phyloP scores from a whole-genome alignment of 2,888 invertebrate species.

The Branchipolynoe longqiensis region DNA sequence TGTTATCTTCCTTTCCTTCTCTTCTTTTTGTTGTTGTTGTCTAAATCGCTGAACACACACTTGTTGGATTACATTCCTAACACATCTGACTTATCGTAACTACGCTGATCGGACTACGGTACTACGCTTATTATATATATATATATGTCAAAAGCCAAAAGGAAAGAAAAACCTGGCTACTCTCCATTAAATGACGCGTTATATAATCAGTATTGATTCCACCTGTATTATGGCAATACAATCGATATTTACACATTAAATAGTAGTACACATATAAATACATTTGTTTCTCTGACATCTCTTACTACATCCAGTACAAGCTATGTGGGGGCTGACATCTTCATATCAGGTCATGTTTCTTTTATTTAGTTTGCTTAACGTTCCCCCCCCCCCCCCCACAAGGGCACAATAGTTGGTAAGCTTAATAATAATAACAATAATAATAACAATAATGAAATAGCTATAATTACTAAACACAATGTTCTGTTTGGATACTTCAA shows the following conservation, averaged over 20 bases:
- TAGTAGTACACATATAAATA: constrained; percentile 56
- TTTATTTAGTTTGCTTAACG: too few species aligned
- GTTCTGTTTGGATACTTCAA: constrained; percentile 20
- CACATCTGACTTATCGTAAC: constrained; percentile 33
- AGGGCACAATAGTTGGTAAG: constrained; percentile 18
- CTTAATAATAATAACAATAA: too few species aligned
- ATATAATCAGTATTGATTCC: constrained; percentile 36
- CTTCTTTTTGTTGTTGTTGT: too few species aligned
- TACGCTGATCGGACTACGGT: too few species aligned
- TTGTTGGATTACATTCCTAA: constrained; percentile 42
- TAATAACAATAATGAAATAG: not conserved
- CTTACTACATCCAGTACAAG: constrained; percentile 32
- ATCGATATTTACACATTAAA: constrained; percentile 54
- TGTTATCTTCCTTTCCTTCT: too few species aligned
- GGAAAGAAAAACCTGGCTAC: constrained; percentile 43
- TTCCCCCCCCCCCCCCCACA: too few species aligned
- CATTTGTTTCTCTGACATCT: constrained; percentile 16
- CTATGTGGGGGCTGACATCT: constrained; percentile 3
- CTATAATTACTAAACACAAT: not conserved
- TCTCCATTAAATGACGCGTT: constrained; percentile 43
- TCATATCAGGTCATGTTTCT: too few species aligned
- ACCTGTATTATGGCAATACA: constrained; percentile 35
- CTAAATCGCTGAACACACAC: constrained; percentile 42
- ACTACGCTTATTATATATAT: constrained; percentile 42
- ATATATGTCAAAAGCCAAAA: constrained; percentile 55